These are phyloP conservation scores for Mormyrops boulengeri DNA, from an alignment of 2,797 vertebrate species.

Conservation along the genomic window DNA sequence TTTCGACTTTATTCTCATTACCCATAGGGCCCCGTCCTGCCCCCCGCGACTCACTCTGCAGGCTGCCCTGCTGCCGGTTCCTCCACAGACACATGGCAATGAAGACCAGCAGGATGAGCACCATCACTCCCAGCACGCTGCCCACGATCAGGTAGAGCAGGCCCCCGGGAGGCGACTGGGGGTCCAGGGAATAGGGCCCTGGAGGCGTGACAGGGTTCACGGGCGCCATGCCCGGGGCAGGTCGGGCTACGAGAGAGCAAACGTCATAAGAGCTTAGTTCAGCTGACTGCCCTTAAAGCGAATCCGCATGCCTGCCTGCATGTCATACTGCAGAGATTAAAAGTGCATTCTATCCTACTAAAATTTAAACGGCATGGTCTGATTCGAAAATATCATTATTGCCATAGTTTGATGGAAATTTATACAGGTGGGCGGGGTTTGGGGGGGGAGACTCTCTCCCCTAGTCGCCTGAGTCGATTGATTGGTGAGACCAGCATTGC, in stretches of 20 bases:
- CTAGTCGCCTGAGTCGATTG: not conserved
- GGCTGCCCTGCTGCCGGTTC: conserved; percentile 80
- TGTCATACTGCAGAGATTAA: not conserved
- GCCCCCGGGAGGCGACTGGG: conserved; percentile 47
- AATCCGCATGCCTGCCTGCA: not conserved
- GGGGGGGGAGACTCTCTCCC: not conserved
- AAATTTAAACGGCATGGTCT: not conserved
- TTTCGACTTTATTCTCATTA: not conserved
- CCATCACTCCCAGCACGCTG: conserved; percentile 85
- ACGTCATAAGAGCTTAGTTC: not conserved
- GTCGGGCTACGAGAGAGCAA: conserved; percentile 62
- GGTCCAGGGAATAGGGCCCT: conserved; percentile 48
- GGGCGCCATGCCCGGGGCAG: conserved; percentile 61
- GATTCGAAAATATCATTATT: not conserved
- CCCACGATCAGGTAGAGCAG: conserved; percentile 89
- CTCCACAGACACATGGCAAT: conserved; percentile 94
- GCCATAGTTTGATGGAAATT: not conserved
- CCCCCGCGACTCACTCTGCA: conserved; percentile 75
- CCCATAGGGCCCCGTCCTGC: not conserved
- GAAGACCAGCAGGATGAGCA: conserved; percentile 86
- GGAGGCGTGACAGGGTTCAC: conserved; percentile 75
- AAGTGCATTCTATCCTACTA: not conserved
- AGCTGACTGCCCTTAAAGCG: no score
- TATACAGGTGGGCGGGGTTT: not conserved
- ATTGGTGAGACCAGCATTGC: not conserved